These are phyloP conservation scores for Conomelus anceps DNA, from an alignment of 2,888 invertebrate species.

Conservation along the genomic window DNA sequence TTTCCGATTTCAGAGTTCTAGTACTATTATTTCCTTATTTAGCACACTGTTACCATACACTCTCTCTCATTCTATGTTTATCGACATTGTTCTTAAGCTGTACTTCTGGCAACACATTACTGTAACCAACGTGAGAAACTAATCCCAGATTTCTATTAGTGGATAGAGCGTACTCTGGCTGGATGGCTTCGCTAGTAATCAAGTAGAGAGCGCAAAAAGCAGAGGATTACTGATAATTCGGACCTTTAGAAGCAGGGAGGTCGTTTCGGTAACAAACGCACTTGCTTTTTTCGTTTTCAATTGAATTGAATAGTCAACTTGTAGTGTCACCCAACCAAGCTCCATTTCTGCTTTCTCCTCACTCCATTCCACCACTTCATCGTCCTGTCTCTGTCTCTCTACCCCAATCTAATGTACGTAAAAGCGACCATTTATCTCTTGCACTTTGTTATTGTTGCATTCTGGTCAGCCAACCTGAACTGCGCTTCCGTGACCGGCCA, in stretches of 20 bases:
- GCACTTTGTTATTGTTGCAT: neutral
- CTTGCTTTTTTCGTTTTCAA: neutral
- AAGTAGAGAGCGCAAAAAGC: neutral
- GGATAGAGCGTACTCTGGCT: neutral
- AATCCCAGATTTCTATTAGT: neutral
- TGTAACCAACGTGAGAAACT: neutral
- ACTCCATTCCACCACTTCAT: no score
- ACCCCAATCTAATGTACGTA: neutral
- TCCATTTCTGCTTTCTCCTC: neutral
- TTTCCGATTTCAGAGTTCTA: neutral
- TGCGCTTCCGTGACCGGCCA: neutral
- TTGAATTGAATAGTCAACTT: neutral
- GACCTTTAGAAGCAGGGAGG: neutral
- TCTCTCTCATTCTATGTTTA: no score
- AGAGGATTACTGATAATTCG: neutral
- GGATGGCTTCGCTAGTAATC: neutral
- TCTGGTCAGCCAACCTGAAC: neutral
- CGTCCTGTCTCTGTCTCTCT: neutral
- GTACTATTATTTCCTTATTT: neutral
- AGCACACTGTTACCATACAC: neutral
- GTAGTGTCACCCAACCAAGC: neutral
- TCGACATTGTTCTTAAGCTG: no score
- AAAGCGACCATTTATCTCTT: neutral
- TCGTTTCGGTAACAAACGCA: neutral
- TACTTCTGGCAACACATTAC: no score